A percentile compares a stretch with the other conserved stretches of the same genome.
Evolutionary conservation across 1,140 invertebrate genomes (phyloP).

Genomic region (Listronotus oregonensis): DNA sequence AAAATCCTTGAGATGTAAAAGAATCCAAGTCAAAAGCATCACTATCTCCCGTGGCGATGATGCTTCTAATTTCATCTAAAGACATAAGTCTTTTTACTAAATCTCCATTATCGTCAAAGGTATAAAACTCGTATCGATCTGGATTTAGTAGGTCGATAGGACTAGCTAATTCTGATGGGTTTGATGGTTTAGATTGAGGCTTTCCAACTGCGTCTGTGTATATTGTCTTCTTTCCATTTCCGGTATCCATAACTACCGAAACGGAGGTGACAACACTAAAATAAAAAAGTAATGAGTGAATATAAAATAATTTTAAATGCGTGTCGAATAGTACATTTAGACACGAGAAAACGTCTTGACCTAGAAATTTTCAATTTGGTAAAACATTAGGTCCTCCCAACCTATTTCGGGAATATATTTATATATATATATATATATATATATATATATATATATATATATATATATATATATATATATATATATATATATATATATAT

Average conservation of each 20-base stretch:
- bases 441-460: too few relatives aligned
- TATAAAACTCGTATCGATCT: slow-evolving; percentile 83
- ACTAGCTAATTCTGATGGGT: slow-evolving; percentile 66
- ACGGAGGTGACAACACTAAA: slow-evolving; percentile 66
- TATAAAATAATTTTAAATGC: too few relatives aligned
- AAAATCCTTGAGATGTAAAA: slow-evolving; percentile 50
- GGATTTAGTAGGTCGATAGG: slow-evolving; percentile 76
- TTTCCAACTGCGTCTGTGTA: slow-evolving; percentile 68
- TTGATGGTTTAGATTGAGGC: slow-evolving; percentile 61
- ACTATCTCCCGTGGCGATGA: slow-evolving; percentile 77
- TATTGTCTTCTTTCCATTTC: slow-evolving; percentile 59
- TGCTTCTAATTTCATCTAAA: slow-evolving; percentile 78
- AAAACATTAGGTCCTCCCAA: too few relatives aligned
- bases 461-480: too few relatives aligned
- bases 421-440: too few relatives aligned
- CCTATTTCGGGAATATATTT: background rate
- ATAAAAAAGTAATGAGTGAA: slow-evolving; percentile 22
- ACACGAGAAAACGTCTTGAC: too few relatives aligned
- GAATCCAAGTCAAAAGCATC: slow-evolving; percentile 54
- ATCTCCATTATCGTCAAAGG: slow-evolving; percentile 79
- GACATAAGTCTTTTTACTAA: slow-evolving; percentile 82
- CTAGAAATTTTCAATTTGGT: too few relatives aligned
- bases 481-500: too few relatives aligned
- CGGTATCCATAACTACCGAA: slow-evolving; percentile 64
- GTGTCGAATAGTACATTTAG: too few relatives aligned